A percentile compares a stretch with the other conserved stretches of the same genome.
Evolutionary conservation across 2,888 invertebrate species (phyloP).

Genomic region (Spicauda simplicius): DNA sequence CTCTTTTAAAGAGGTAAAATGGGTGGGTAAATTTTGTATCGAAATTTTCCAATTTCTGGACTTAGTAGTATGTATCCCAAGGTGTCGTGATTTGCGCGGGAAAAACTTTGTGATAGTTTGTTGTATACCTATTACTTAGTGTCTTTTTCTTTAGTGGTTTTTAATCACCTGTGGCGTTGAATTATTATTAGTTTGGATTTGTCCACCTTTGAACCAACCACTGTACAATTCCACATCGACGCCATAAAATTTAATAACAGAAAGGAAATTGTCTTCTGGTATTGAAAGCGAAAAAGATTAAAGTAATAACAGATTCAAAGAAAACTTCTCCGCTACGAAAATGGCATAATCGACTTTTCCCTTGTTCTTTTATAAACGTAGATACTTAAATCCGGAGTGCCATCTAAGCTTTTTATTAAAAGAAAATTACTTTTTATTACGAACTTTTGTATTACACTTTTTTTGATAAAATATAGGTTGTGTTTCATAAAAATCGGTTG

Average conservation of each 20-base stretch:
- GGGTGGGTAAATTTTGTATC: too few species aligned
- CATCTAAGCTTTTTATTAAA: conserved; percentile 10
- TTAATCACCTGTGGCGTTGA: too few species aligned
- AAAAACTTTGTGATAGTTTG: too few species aligned
- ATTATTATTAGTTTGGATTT: too few species aligned
- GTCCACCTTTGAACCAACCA: too few species aligned
- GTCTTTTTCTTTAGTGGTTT: too few species aligned
- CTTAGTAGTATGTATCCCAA: too few species aligned
- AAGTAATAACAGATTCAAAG: conserved; percentile 20
- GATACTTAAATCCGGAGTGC: conserved; percentile 9
- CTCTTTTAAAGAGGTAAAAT: too few species aligned
- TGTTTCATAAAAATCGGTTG: neutral
- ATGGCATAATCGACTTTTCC: conserved; percentile 21
- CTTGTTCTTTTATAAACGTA: conserved; percentile 22
- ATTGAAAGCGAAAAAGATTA: conserved; percentile 17
- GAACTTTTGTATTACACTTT: neutral
- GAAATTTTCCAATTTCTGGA: too few species aligned
- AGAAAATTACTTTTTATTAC: conserved; percentile 8
- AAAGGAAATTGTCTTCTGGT: conserved; percentile 15
- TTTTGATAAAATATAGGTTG: neutral
- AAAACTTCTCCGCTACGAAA: conserved; percentile 20
- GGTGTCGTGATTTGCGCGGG: too few species aligned
- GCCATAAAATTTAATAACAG: conserved; percentile 26
- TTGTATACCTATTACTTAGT: too few species aligned
- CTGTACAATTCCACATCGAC: neutral